Percentiles rank a stretch among this genome's conserved stretches.
Conservation (phyloP, 2,888 invertebrate genomes). For the Pandemis corylana region DNA sequence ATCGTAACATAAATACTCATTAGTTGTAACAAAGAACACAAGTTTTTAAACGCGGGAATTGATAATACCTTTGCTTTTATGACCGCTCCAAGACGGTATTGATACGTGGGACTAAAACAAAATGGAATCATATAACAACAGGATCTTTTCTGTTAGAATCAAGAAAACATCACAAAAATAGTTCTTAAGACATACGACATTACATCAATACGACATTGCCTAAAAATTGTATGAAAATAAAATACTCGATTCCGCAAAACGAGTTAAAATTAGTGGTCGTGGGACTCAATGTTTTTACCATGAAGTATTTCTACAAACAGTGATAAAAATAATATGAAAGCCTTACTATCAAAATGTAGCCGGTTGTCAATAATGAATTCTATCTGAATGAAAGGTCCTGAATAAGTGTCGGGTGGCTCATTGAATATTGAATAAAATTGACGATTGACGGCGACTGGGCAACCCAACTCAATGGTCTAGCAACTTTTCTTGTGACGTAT, state of each 20-base stretch:
- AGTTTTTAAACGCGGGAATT: not conserved
- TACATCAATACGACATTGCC: too few species aligned
- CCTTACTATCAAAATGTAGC: not conserved
- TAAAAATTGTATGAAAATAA: too few species aligned
- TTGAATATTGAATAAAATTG: conserved; percentile 7
- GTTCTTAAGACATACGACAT: too few species aligned
- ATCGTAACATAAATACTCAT: not conserved
- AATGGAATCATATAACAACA: not conserved
- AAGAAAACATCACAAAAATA: not conserved
- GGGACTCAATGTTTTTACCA: not conserved
- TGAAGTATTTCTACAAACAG: not conserved
- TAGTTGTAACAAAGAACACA: not conserved
- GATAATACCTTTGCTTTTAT: not conserved
- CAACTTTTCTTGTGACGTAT: conserved; percentile 3
- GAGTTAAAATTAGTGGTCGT: too few species aligned
- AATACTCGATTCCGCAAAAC: too few species aligned
- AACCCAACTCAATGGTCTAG: not conserved
- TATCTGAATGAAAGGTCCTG: not conserved
- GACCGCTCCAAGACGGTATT: not conserved
- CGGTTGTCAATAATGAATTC: not conserved
- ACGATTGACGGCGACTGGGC: not conserved
- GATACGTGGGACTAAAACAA: not conserved
- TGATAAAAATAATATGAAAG: not conserved
- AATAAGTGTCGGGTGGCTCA: not conserved
- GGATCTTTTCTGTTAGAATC: not conserved